Evolutionary conservation across 2,113 vertebrate genomes (phyloP), one percentile per base, ranked within the genome.

Genomic region (Osmerus eperlanus): DNA sequence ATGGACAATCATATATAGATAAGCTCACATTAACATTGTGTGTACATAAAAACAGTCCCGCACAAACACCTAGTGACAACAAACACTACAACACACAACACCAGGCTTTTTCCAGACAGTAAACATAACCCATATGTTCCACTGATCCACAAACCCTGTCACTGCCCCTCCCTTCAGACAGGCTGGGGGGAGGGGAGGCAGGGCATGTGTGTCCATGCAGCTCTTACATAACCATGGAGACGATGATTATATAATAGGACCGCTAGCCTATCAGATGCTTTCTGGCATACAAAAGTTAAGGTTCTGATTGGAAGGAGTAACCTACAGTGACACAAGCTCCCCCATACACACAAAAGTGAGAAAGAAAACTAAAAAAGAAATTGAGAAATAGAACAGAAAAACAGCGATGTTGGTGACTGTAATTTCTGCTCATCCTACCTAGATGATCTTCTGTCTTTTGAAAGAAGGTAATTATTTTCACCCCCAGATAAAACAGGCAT

Each of bases 181-280:
- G 75, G 83, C 77, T 25, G 23, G 0, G 68, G 72, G 79, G 71
- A 66, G 80, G 63, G 80, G 72, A 16, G 64, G 67, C 56, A 25
- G 23, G 72, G 73, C 78, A 81, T 80, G 75, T 69, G 73, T 64
- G 80, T 73, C 84, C 86, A 89, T 83, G 87, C 80, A 77, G 77
- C 47, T 2, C 61, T 91, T 92, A 87, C 84, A 88, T 92, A 92
- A 92, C 78, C 79, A 78, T 56, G 52, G 82, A 81, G 80, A 84
- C 65, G 32, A 60, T 21, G 61, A 81, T 92, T 92, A 90, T 73
- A 86, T 91, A 91, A 92, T 66, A 32, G 21, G 2, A 19, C 61
- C 61, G 62, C 78, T 47, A 85, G 85, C 90, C 85, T 86, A 89
- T 90, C 52, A 73, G 21, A 60, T 21, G 58, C 58, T 25, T 23